Conservation (phyloP, 2,888 invertebrate genomes). For the Iselma pallidipennis region DNA sequence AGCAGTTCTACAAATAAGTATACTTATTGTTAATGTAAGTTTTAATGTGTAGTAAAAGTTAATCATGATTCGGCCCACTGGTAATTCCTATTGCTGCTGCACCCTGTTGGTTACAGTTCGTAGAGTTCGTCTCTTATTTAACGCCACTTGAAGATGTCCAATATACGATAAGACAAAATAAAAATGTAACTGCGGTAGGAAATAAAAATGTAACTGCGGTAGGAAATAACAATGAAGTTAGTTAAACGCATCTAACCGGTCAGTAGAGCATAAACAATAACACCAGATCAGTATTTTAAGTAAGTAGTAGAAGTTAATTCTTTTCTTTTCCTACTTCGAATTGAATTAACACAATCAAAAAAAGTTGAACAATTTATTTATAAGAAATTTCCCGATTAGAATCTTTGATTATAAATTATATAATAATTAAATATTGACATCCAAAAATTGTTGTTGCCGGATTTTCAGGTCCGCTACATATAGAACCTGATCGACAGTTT, state of each 20-base stretch:
- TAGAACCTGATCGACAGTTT: slow-evolving; percentile 26
- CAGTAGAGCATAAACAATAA: slow-evolving; percentile 39
- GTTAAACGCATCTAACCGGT: too few relatives aligned
- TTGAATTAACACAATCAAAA: too few relatives aligned
- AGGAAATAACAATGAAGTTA: not conserved
- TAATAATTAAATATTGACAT: not conserved
- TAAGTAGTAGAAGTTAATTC: too few relatives aligned
- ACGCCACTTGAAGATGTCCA: slow-evolving; percentile 49
- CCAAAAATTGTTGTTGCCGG: not conserved
- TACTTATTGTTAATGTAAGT: too few relatives aligned
- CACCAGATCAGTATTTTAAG: slow-evolving; percentile 21
- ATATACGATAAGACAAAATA: slow-evolving; percentile 47
- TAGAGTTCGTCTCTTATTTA: slow-evolving; percentile 46
- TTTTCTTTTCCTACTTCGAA: too few relatives aligned
- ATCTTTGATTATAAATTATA: not conserved
- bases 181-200: slow-evolving; percentile 21
- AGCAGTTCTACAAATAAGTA: too few relatives aligned
- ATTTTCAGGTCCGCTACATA: slow-evolving; percentile 10
- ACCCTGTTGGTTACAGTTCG: slow-evolving; percentile 46
- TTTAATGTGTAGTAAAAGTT: too few relatives aligned
- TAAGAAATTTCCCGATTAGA: not conserved
- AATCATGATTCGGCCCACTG: slow-evolving; percentile 41
- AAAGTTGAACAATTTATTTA: too few relatives aligned
- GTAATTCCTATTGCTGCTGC: slow-evolving; percentile 41
- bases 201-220: not conserved